Percentiles rank a stretch among this genome's conserved stretches.
Evolutionary conservation across 2,888 invertebrate genomes (phyloP).

Genomic region (Muschampia plurimacula): DNA sequence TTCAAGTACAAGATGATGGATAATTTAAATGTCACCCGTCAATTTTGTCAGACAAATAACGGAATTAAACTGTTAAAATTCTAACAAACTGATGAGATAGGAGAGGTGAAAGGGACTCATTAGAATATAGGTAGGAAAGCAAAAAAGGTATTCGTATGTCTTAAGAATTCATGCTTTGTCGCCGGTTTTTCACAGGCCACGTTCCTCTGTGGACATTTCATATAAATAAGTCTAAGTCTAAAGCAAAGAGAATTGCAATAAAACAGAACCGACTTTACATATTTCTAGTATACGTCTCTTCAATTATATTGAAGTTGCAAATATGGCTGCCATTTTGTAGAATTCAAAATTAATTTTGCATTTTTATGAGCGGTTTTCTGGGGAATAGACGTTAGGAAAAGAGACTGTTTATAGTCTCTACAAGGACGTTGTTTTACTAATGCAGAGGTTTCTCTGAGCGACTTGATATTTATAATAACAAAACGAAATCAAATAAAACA

Average conservation of each 20-base stretch:
- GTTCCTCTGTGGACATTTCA: constrained; percentile 54
- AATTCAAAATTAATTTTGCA: constrained; percentile 66
- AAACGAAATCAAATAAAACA: not conserved
- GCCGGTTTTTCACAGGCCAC: constrained; percentile 41
- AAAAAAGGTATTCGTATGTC: constrained; percentile 24
- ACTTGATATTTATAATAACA: not conserved
- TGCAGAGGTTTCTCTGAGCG: not conserved
- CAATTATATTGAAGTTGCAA: constrained; percentile 63
- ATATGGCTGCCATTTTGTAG: constrained; percentile 56
- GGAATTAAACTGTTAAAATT: constrained; percentile 18
- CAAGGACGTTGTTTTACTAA: constrained; percentile 18
- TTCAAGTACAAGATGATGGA: too few species aligned
- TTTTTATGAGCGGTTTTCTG: constrained; percentile 57
- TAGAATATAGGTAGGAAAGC: constrained; percentile 23
- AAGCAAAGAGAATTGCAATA: constrained; percentile 61
- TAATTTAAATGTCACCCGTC: too few species aligned
- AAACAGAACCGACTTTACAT: constrained; percentile 59
- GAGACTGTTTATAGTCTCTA: constrained; percentile 44
- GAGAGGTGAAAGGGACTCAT: constrained; percentile 16
- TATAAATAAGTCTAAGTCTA: constrained; percentile 59
- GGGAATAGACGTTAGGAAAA: constrained; percentile 49
- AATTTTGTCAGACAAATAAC: not conserved
- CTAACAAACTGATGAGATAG: constrained; percentile 16
- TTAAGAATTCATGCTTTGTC: constrained; percentile 35
- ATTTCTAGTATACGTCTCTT: constrained; percentile 55